Base-by-base conservation (phyloP, 1,140 invertebrate genomes). In the Bombus sibiricus region DNA sequence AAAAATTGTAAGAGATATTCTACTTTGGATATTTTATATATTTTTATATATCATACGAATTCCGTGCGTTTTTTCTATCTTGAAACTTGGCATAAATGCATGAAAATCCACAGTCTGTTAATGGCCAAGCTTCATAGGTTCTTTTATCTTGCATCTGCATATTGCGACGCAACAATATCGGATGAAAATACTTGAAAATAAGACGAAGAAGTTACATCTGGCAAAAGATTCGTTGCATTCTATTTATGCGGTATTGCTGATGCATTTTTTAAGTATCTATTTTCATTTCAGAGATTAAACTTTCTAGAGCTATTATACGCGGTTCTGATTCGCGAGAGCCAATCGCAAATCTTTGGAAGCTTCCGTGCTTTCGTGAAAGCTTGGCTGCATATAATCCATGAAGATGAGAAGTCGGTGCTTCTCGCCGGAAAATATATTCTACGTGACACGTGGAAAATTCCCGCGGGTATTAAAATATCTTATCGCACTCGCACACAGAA, bases 401-500 rank as follows among this genome's bases (percentile, higher is more conserved):
- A 39, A 77, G 57, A 77, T 77, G 75, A 62, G 25, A 77, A 62
- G 37, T 25, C 25, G 75, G 34, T 62, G 25, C 75, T 47, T 25
- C 57, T 66, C 80, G 34, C 10, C 75, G 66, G 86, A 87, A 88
- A 87, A 88, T 88, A 79, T 88, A 87, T 88, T 87, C 64, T 66
- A 37, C 64, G 64, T 88, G 87, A 84, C 81, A 84, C 81, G 81
- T 66, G 62, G 71, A 41, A 84, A 83, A 81, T 87, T 87, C 81
- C 81, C 86, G 81, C 81, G 74, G 57, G 87, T 88, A 88, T 87
- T 88, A 88, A 88, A 88, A 80, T 83, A 88, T 87, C 81, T 88
- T 88, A 88, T 87, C 86, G 72, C n/a, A 39, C 62, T 32, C 22
- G 47, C 39, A 68, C 47, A 69, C 80, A 73, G 71, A 87, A 88